Base-by-base conservation (phyloP, 1,140 invertebrate genomes). In the Leptoteleia sp. region DNA sequence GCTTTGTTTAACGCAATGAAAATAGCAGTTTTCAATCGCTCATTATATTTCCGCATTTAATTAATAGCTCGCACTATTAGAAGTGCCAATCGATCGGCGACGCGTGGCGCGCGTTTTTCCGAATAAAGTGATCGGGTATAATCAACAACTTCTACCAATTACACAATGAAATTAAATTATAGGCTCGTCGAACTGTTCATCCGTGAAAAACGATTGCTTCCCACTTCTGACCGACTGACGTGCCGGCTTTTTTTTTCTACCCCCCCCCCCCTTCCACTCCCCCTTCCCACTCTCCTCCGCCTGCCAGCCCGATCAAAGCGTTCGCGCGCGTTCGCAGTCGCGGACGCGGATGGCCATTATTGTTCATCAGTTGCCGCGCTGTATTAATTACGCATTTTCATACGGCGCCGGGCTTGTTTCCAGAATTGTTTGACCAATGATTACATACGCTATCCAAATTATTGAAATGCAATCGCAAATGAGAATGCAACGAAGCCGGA, bases 141-240 rank as follows among this genome's bases (percentile, higher is more conserved):
- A 67, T 67, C 62, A 59, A 67, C 54, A 45, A 68, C 62, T 76
- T 76, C 22, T 68, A 55, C 72, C 64, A 76, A 76, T 67, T 67
- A 68, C 64, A 76, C 72, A 68, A 62, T 68, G 54, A 76, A 68
- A 68, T 76, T 61, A 62, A 76, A 76, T 76, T 76, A 68, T 55
- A 55, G 31, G 19, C 73, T 52, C 57, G 50, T 64, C 27, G 40
- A 59, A 42, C 72, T 61, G 57, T 70, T 70, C 48, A 57, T 43
- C 59, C 73, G 22, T 70, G 57, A 70, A 70, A 64, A 76, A 64
- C 73, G 73, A 76, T 76, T 76, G 64, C 59, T 48, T 65, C 33
- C 64, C 65, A 70, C 65, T 70, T 64, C 55, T 45, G 71, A 67
- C 45, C 37, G 45, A 57, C 33, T 55, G 48, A 50, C 40, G 59